These are phyloP conservation scores for Mustela lutreola DNA, from an alignment of 2,113 vertebrate species.

Conservation along the genomic window DNA sequence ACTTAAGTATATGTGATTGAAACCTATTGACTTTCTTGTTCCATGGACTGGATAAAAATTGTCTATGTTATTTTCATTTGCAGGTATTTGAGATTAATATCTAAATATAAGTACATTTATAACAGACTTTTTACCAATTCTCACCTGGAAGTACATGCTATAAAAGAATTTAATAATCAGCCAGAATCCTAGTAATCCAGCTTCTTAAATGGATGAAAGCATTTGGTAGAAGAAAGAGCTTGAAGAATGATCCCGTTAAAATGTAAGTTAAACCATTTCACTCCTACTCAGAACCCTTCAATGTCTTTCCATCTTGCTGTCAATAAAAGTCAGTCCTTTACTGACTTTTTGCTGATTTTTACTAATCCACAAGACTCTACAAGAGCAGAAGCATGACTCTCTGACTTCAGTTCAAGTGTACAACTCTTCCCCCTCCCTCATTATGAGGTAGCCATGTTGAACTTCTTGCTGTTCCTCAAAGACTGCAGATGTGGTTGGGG, in stretches of 20 bases:
- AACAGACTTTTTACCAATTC: neutral
- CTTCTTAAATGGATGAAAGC: constrained; percentile 62
- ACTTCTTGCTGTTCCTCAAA: neutral
- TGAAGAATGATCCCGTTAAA: neutral
- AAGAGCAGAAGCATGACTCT: neutral
- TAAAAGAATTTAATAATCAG: constrained; percentile 65
- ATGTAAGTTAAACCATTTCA: neutral
- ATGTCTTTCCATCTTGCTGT: neutral
- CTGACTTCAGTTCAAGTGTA: neutral
- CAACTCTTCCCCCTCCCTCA: neutral
- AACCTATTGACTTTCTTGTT: neutral
- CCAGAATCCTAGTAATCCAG: constrained; percentile 64
- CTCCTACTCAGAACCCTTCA: neutral
- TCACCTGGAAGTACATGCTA: neutral
- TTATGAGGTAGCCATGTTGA: neutral
- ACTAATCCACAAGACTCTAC: neutral
- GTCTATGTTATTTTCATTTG: neutral
- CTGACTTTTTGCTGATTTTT: neutral
- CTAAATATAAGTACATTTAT: neutral
- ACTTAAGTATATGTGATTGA: neutral
- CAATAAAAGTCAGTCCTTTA: neutral
- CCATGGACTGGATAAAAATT: neutral
- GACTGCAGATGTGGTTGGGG: rapidly evolving
- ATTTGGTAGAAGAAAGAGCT: neutral
- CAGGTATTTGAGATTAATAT: neutral